Conservation (phyloP, 2,797 vertebrate genomes). For the Limosa lapponica region DNA sequence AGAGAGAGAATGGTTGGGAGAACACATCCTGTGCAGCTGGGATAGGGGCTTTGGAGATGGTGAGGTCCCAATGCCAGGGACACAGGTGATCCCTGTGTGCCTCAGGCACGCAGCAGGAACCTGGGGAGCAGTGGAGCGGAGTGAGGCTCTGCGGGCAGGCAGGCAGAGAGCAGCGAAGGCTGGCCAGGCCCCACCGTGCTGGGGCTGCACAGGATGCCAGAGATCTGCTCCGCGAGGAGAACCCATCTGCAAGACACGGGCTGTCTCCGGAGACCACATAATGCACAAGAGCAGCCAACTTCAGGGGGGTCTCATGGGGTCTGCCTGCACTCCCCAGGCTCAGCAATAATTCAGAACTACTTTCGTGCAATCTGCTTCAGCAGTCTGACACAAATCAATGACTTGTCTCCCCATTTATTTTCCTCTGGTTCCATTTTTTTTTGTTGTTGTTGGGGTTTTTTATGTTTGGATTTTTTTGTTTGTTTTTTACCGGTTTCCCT, state of each 20-base stretch:
- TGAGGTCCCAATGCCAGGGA: accelerated
- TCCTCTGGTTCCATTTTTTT: background rate
- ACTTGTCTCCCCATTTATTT: background rate
- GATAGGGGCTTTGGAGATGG: background rate
- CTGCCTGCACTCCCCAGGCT: background rate
- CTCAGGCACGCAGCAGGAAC: accelerated
- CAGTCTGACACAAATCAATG: background rate
- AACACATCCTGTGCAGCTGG: background rate
- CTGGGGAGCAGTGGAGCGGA: accelerated
- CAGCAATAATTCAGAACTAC: background rate
- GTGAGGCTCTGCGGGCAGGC: background rate
- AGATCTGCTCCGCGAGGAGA: background rate
- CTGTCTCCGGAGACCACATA: accelerated
- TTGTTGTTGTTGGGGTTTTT: background rate
- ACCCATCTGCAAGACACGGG: accelerated
- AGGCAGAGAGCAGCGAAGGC: accelerated
- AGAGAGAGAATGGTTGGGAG: background rate
- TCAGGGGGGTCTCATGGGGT: background rate
- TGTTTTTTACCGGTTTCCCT: background rate
- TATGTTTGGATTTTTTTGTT: too few relatives aligned
- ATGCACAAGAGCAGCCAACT: background rate
- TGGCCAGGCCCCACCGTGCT: accelerated
- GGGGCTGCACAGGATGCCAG: background rate
- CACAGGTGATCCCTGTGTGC: too few relatives aligned
- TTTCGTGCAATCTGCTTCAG: background rate